phyloP scores from a whole-genome alignment of 2,888 invertebrate species.

The Machimus rusticus region DNA sequence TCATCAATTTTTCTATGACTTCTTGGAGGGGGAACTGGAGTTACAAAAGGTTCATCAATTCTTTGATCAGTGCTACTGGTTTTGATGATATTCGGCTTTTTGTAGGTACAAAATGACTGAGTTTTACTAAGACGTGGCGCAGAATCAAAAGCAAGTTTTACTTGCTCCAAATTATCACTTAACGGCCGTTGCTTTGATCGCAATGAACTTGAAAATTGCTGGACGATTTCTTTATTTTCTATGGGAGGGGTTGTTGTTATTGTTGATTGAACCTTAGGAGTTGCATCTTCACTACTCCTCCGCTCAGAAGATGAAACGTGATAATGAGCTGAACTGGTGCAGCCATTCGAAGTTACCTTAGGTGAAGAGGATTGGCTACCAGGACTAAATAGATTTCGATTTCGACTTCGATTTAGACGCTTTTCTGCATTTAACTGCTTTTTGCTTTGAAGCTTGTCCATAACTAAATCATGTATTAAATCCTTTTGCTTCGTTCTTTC shows the following conservation, averaged over 20 bases:
- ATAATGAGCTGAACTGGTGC: slow-evolving; percentile 59
- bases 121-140: slow-evolving; percentile 59
- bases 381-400: slow-evolving; percentile 58
- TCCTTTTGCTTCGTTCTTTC: slow-evolving; percentile 85
- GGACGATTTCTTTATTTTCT: slow-evolving; percentile 54
- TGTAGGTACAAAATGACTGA: slow-evolving; percentile 56
- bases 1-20: slow-evolving; percentile 54
- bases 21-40: slow-evolving; percentile 66
- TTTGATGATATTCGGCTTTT: slow-evolving; percentile 46
- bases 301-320: slow-evolving; percentile 50
- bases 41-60: slow-evolving; percentile 58
- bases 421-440: slow-evolving; percentile 71
- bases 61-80: slow-evolving; percentile 53
- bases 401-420: slow-evolving; percentile 69
- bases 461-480: slow-evolving; percentile 81
- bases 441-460: slow-evolving; percentile 77
- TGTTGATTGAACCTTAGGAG: neutral
- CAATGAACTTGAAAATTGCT: slow-evolving; percentile 47
- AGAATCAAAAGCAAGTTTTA: slow-evolving; percentile 52
- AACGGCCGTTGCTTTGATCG: slow-evolving; percentile 58
- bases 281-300: slow-evolving; percentile 22
- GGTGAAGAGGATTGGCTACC: neutral
- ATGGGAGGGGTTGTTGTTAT: slow-evolving; percentile 26
- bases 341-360: slow-evolving; percentile 53
- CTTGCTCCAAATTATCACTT: slow-evolving; percentile 58